Conservation (phyloP, 1,140 invertebrate genomes). For the Yoshiicerus persimilis region DNA sequence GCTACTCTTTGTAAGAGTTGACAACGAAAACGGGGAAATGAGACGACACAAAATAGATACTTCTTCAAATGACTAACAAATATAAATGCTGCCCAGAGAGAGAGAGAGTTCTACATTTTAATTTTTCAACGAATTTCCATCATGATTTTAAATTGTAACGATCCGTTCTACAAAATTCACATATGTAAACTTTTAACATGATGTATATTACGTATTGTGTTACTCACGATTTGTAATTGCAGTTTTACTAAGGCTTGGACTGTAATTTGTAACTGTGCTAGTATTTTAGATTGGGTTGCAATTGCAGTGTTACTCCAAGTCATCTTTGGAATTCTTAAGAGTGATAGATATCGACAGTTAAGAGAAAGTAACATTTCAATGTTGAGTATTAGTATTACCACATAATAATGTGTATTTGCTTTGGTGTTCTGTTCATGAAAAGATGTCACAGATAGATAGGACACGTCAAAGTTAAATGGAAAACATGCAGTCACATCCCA, state of each 20-base stretch:
- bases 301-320: too few species aligned
- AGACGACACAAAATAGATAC: background rate
- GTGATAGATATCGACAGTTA: background rate
- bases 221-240: background rate
- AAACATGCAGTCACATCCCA: background rate
- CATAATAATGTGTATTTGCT: background rate
- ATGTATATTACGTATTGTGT: background rate
- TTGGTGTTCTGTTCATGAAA: background rate
- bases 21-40: background rate
- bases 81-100: background rate
- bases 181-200: too few species aligned
- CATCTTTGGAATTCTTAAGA: background rate
- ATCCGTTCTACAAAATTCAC: too few species aligned
- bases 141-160: too few species aligned
- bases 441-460: constrained; percentile 46
- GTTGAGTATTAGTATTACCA: background rate
- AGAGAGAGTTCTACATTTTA: background rate
- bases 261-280: background rate
- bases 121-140: too few species aligned
- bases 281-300: too few species aligned
- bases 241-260: background rate
- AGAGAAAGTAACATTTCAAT: background rate
- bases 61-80: background rate
- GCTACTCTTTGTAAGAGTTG: background rate
- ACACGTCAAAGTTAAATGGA: constrained; percentile 38